These are phyloP conservation scores for Cathartes aura DNA, from an alignment of 2,113 vertebrate genomes.

Conservation along the genomic window DNA sequence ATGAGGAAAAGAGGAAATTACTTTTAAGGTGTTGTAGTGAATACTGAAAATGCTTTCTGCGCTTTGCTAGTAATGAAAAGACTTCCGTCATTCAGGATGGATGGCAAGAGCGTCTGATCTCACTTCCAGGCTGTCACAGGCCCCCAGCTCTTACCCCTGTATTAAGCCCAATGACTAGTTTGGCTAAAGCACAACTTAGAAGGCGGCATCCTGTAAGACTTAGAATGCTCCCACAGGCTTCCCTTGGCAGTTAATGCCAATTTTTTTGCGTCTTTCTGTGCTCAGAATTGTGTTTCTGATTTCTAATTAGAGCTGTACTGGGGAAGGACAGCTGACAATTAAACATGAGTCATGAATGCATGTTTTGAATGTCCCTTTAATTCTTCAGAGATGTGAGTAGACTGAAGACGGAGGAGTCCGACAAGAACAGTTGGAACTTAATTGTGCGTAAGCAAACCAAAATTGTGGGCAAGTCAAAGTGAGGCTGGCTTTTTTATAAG, in stretches of 20 bases:
- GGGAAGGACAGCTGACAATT: conserved; percentile 9
- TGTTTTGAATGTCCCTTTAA: conserved; percentile 29
- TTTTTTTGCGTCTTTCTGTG: not conserved
- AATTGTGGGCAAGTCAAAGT: not conserved
- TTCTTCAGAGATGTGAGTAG: not conserved
- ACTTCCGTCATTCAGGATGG: not conserved
- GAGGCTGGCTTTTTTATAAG: not conserved
- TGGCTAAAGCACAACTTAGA: not conserved
- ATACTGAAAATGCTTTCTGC: not conserved
- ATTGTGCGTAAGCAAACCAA: not conserved
- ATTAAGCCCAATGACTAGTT: not conserved
- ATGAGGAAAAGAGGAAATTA: not conserved
- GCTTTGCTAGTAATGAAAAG: not conserved
- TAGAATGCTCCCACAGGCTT: not conserved
- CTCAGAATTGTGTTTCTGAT: conserved; percentile 13
- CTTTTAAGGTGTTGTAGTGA: not conserved
- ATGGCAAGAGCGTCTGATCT: not conserved
- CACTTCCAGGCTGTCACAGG: not conserved
- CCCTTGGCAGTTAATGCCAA: not conserved
- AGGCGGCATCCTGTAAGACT: not conserved
- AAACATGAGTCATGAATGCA: not conserved
- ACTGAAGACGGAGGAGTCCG: not conserved
- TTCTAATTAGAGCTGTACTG: conserved; percentile 31
- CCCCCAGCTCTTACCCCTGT: not conserved
- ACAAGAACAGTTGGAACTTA: not conserved